These are phyloP conservation scores for Ptilonorhynchus violaceus DNA, from an alignment of 2,113 vertebrate genomes.

Conservation along the genomic window DNA sequence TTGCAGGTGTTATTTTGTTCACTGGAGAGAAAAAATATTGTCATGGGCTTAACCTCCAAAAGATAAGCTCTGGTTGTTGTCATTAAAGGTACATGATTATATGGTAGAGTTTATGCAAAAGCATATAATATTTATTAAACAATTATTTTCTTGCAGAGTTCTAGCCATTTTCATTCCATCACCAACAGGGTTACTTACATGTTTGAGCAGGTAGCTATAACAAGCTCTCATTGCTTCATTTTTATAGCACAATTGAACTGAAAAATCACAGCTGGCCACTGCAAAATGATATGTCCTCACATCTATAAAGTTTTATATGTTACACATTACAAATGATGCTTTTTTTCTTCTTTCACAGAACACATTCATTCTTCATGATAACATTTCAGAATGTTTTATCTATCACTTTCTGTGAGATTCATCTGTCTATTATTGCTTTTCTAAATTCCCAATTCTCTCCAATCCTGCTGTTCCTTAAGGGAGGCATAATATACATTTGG, in stretches of 20 bases:
- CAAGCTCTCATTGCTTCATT: neutral
- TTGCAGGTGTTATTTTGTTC: neutral
- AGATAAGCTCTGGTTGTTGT: neutral
- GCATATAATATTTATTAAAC: neutral
- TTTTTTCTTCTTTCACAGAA: neutral
- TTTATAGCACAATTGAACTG: neutral
- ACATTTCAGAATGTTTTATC: neutral
- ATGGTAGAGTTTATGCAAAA: neutral
- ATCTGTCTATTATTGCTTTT: neutral
- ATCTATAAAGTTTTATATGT: neutral
- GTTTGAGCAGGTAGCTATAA: neutral
- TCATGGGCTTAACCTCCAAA: neutral
- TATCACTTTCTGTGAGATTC: neutral
- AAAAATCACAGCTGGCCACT: neutral
- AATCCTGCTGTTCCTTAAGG: neutral
- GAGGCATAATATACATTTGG: neutral
- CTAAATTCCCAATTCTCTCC: neutral
- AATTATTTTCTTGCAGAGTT: neutral
- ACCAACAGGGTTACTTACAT: neutral
- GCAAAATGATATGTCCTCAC: neutral
- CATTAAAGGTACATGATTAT: neutral
- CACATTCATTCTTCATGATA: neutral
- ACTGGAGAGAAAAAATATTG: neutral
- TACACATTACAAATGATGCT: fast-evolving
- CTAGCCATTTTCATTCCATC: neutral